Conservation (phyloP, 2,888 invertebrate genomes). For the Euzetes globulus region DNA sequence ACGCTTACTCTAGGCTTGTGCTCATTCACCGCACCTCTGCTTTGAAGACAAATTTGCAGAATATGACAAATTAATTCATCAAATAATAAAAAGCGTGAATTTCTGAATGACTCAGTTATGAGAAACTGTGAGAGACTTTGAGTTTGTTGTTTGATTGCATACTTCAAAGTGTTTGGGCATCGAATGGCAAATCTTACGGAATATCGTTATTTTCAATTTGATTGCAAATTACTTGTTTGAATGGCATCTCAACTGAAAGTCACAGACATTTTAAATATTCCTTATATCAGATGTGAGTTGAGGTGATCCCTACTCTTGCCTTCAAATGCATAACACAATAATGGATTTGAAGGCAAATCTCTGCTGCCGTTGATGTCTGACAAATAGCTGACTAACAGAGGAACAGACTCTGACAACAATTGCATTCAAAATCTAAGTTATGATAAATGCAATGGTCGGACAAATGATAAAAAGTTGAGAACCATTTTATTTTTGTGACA, state of each 20-base stretch:
- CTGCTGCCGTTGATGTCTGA: not conserved
- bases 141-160: not conserved
- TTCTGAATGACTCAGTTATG: not conserved
- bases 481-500: slow-evolving; percentile 2
- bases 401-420: not conserved
- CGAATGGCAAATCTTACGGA: not conserved
- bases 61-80: slow-evolving; percentile 25
- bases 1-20: slow-evolving; percentile 23
- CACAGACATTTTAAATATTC: not conserved
- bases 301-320: not conserved
- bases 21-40: slow-evolving; percentile 32
- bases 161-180: not conserved
- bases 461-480: not conserved
- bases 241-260: not conserved
- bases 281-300: no score
- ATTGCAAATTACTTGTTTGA: not conserved
- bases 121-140: not conserved
- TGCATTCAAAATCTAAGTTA: not conserved
- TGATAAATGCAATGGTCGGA: slow-evolving; percentile 14
- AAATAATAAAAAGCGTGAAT: slow-evolving; percentile 13
- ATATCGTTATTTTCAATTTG: not conserved
- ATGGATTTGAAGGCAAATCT: not conserved
- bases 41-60: slow-evolving; percentile 12
- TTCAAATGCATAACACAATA: slow-evolving; percentile 1
- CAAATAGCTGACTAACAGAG: slow-evolving; percentile 5